phyloP scores from a whole-genome alignment of 2,797 vertebrate genomes.

The Melanotaenia maccullochi region DNA sequence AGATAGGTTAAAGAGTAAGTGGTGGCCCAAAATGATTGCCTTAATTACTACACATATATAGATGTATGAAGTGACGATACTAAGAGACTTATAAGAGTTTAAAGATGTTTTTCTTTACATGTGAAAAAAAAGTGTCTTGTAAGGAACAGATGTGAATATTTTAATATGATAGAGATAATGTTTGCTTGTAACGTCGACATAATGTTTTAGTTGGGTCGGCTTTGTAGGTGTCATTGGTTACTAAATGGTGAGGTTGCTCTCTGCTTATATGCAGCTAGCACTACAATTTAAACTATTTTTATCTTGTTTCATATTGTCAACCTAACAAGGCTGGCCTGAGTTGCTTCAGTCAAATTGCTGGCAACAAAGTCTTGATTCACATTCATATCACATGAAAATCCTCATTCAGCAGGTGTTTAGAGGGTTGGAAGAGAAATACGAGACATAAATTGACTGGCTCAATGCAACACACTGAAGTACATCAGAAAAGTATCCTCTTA shows the following conservation, averaged over 20 bases:
- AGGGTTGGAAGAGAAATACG: conserved; percentile 34
- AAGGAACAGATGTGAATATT: conserved; percentile 87
- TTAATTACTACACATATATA: conserved; percentile 85
- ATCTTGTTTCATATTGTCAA: conserved; percentile 81
- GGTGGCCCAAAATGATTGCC: conserved; percentile 84
- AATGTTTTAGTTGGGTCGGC: conserved; percentile 82
- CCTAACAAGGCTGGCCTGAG: conserved; percentile 77
- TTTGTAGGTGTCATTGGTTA: conserved; percentile 78
- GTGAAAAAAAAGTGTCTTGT: conserved; percentile 84
- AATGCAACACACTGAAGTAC: conserved; percentile 48
- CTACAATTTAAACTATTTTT: conserved; percentile 77
- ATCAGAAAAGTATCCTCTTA: conserved; percentile 59
- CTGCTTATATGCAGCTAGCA: conserved; percentile 75
- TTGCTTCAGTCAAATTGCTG: conserved; percentile 65
- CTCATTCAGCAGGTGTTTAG: conserved; percentile 51
- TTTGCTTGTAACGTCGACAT: conserved; percentile 81
- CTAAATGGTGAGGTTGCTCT: conserved; percentile 76
- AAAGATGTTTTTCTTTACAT: conserved; percentile 80
- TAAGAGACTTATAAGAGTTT: conserved; percentile 79
- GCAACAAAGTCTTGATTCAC: conserved; percentile 61
- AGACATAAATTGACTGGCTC: conserved; percentile 45
- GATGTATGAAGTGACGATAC: conserved; percentile 78
- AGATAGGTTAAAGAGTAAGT: conserved; percentile 75
- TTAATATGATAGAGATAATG: conserved; percentile 85
- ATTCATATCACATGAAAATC: conserved; percentile 58